These are phyloP conservation scores for Leptinotarsa undecemlineata DNA, from an alignment of 1,140 invertebrate genomes.

Conservation along the genomic window DNA sequence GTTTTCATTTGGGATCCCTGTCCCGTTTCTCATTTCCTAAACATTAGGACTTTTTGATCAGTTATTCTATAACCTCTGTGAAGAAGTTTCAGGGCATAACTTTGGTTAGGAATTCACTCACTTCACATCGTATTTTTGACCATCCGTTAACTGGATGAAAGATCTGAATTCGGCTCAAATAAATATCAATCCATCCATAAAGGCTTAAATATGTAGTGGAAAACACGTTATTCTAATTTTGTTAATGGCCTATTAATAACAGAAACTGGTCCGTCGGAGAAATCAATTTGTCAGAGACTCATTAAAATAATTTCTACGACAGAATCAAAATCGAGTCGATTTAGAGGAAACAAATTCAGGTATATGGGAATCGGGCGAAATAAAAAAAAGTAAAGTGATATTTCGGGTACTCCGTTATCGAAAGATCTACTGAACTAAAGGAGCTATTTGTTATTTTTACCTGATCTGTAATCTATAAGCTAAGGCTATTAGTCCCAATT, in stretches of 20 bases:
- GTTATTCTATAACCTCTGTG: too few relatives aligned
- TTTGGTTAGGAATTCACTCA: too few relatives aligned
- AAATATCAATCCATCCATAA: slow-evolving; percentile 7
- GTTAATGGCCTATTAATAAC: slow-evolving; percentile 41
- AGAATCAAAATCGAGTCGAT: slow-evolving; percentile 38
- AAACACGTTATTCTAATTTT: slow-evolving; percentile 44
- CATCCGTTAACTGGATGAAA: too few relatives aligned
- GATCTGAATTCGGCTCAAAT: neutral
- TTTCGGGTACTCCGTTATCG: slow-evolving; percentile 42
- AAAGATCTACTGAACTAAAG: slow-evolving; percentile 38
- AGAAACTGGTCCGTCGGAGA: slow-evolving; percentile 23
- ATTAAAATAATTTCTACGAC: slow-evolving; percentile 48
- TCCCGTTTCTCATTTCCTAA: too few relatives aligned
- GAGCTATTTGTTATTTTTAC: slow-evolving; percentile 49
- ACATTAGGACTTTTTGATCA: too few relatives aligned
- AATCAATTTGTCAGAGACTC: slow-evolving; percentile 46
- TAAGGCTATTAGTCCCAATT: slow-evolving; percentile 43
- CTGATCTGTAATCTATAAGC: slow-evolving; percentile 37
- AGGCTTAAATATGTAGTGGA: slow-evolving; percentile 5
- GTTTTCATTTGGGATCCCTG: too few relatives aligned
- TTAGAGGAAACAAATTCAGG: slow-evolving; percentile 30
- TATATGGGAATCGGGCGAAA: slow-evolving; percentile 20
- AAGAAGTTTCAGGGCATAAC: too few relatives aligned
- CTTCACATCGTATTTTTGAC: too few relatives aligned
- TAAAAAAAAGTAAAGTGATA: slow-evolving; percentile 37